A percentile compares a stretch with the other conserved stretches of the same genome.
These are phyloP conservation scores for Galerucella pusilla DNA, from an alignment of 2,888 invertebrate genomes.

Conservation along the genomic window DNA sequence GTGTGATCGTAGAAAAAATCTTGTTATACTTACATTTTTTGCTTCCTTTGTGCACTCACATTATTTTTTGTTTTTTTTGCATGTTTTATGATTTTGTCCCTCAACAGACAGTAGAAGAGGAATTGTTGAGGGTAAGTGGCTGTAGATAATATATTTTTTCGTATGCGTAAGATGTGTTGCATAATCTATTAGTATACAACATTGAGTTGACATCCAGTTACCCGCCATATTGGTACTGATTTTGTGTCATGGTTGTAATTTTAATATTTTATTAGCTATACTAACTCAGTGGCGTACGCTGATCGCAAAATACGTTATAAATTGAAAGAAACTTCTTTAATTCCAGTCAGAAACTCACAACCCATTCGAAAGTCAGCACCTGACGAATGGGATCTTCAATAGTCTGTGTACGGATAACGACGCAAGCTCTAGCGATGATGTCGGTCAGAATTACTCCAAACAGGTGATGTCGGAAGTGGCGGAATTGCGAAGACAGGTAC, in stretches of 20 bases:
- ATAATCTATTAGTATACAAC: background rate
- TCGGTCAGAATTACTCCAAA: slow-evolving; percentile 11
- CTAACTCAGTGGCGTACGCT: too few species aligned
- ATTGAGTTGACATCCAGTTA: too few species aligned
- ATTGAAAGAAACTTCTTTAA: background rate
- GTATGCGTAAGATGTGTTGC: background rate
- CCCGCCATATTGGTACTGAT: too few species aligned
- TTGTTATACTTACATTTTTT: background rate
- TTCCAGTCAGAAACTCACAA: slow-evolving; percentile 87
- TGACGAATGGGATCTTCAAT: slow-evolving; percentile 75
- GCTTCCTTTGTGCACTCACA: slow-evolving; percentile 39
- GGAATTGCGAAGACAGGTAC: slow-evolving; percentile 84
- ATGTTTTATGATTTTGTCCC: slow-evolving; percentile 57
- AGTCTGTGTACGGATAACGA: slow-evolving; percentile 70
- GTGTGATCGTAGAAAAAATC: too few species aligned
- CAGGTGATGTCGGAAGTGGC: slow-evolving; percentile 69
- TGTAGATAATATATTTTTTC: background rate
- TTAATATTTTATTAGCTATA: too few species aligned
- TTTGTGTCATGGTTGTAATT: too few species aligned
- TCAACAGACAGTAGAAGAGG: slow-evolving; percentile 75
- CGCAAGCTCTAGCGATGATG: slow-evolving; percentile 63
- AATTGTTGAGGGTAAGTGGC: slow-evolving; percentile 77
- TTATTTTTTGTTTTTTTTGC: slow-evolving; percentile 53
- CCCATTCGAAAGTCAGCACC: slow-evolving; percentile 77
- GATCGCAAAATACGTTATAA: too few species aligned